A percentile compares a stretch with the other conserved stretches of the same genome.
phyloP scores from a whole-genome alignment of 2,888 invertebrate genomes.

The Cataglyphis albicans region DNA sequence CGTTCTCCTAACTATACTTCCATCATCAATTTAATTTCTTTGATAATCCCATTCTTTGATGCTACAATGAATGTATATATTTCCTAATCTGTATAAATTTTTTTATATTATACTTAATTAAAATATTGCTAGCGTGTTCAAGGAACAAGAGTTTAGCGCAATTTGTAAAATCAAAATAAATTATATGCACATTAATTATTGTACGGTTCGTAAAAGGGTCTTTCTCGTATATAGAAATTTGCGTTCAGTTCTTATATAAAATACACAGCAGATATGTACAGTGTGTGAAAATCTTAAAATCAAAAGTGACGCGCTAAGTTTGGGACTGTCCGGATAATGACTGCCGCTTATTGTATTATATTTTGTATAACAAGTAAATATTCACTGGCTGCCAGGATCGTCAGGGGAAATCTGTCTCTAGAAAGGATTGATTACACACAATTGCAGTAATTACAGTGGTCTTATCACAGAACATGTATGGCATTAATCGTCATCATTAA shows the following conservation, averaged over 20 bases:
- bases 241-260: conserved; percentile 78
- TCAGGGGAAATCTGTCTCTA: conserved; percentile 66
- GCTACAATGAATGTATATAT: background rate
- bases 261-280: conserved; percentile 81
- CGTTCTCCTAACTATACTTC: conserved; percentile 72
- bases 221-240: conserved; percentile 47
- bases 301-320: conserved; percentile 71
- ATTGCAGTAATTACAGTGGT: conserved; percentile 86
- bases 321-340: conserved; percentile 79
- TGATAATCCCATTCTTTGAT: conserved; percentile 30
- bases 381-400: conserved; percentile 83
- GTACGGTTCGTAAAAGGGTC: conserved; percentile 72
- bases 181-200: conserved; percentile 69
- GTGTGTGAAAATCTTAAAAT: conserved; percentile 75
- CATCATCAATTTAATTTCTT: conserved; percentile 48
- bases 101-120: conserved; percentile 70
- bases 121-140: conserved; percentile 73
- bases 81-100: conserved; percentile 66
- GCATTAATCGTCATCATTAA: conserved; percentile 86
- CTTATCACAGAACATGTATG: conserved; percentile 87
- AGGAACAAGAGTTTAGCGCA: conserved; percentile 77
- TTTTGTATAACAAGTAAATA: conserved; percentile 74
- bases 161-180: conserved; percentile 76
- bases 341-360: conserved; percentile 64
- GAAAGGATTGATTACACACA: conserved; percentile 77